Evolutionary conservation across 2,888 invertebrate species (phyloP).

Genomic region (Monochamus alternatus): DNA sequence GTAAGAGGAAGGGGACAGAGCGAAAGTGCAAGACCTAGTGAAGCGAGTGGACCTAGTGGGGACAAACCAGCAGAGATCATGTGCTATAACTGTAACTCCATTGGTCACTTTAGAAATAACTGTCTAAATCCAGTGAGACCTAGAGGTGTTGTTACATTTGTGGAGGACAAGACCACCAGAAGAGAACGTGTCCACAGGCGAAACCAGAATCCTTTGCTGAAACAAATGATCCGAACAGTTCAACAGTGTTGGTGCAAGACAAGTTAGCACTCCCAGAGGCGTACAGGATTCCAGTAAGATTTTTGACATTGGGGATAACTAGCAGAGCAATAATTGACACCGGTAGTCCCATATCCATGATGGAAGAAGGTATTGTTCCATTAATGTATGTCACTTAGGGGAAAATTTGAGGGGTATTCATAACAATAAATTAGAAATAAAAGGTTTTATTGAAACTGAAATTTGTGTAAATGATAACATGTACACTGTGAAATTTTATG

Average conservation of each 20-base stretch:
- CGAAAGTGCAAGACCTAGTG: not conserved
- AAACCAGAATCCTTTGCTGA: not conserved
- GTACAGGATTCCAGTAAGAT: not conserved
- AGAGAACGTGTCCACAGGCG: not conserved
- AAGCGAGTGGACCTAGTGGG: not conserved
- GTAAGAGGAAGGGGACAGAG: not conserved
- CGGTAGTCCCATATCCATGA: conserved; percentile 15
- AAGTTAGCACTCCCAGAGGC: not conserved
- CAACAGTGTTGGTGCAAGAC: not conserved
- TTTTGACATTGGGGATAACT: not conserved
- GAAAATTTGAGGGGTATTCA: conserved; percentile 4
- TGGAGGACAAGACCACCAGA: not conserved
- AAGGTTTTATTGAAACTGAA: not conserved
- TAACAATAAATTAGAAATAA: not conserved
- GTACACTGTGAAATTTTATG: not conserved
- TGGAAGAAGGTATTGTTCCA: not conserved
- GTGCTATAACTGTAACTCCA: not conserved
- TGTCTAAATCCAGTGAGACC: not conserved
- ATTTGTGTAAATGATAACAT: not conserved
- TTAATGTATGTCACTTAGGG: not conserved
- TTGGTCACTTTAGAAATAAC: not conserved
- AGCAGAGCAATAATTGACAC: conserved; percentile 10
- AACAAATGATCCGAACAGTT: not conserved
- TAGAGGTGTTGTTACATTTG: conserved; percentile 9
- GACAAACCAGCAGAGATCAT: not conserved